Conservation (phyloP, 2,888 invertebrate genomes). For the Polyploca ridens region DNA sequence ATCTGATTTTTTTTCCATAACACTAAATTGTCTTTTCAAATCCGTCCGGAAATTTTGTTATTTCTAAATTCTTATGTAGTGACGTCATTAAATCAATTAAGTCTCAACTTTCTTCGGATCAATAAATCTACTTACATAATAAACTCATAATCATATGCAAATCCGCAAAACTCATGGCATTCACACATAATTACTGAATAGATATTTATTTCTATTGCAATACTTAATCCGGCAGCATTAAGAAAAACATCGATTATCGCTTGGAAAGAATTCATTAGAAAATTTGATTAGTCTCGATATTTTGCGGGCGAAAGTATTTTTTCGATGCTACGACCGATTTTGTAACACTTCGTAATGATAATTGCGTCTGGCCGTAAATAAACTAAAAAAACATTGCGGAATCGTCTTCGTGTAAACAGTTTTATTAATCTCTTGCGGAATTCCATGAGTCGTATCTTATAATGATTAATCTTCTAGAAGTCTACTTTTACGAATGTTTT, state of each 20-base stretch:
- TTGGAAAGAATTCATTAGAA: constrained; percentile 9
- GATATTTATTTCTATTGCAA: constrained; percentile 8
- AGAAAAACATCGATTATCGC: constrained; percentile 15
- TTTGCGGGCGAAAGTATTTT: background rate
- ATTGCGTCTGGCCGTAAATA: background rate
- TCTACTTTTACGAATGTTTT: too few species aligned
- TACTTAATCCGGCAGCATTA: background rate
- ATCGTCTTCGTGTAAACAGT: background rate
- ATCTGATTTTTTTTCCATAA: too few species aligned
- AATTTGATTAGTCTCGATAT: constrained; percentile 10
- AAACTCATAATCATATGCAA: too few species aligned
- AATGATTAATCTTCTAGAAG: too few species aligned
- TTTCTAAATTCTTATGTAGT: too few species aligned
- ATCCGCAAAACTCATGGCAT: too few species aligned
- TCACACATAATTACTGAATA: background rate
- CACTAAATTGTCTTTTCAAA: too few species aligned
- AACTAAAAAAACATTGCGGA: background rate
- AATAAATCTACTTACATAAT: background rate
- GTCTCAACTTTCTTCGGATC: too few species aligned
- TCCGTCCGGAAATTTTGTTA: too few species aligned
- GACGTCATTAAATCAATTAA: too few species aligned
- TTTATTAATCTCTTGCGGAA: background rate
- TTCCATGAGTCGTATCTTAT: too few species aligned
- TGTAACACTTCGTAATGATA: constrained; percentile 10
- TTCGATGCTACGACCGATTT: constrained; percentile 11